phyloP scores from a whole-genome alignment of 2,113 vertebrate genomes.

The Pedionomus torquatus region DNA sequence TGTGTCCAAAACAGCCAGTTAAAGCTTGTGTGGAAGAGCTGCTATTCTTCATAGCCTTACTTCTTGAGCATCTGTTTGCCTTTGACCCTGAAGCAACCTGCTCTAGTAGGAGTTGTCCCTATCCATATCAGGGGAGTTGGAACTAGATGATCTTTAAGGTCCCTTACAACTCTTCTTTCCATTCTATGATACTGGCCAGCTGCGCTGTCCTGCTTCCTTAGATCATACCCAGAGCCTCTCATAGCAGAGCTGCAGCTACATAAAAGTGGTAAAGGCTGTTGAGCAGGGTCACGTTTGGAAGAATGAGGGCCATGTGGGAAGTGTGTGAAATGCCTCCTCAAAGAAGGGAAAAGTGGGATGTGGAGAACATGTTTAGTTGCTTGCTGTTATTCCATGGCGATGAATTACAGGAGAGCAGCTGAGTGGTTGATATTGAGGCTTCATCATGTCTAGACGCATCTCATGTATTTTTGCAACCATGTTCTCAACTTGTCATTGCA shows the following conservation, averaged over 20 bases:
- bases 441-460: not conserved
- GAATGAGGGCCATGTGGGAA: not conserved
- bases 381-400: not conserved
- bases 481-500: not conserved
- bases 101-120: no score
- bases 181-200: not conserved
- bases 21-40: not conserved
- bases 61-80: not conserved
- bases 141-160: no score
- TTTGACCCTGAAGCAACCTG: no score
- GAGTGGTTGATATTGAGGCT: not conserved
- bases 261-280: accelerated
- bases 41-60: not conserved
- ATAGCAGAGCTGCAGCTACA: not conserved
- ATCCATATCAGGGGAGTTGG: no score
- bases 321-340: not conserved
- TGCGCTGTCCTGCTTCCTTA: not conserved
- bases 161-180: no score
- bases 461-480: not conserved
- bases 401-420: not conserved
- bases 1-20: not conserved
- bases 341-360: not conserved
- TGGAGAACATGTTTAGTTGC: not conserved
- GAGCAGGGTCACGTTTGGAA: not conserved
- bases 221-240: not conserved